Percentiles rank a stretch among this genome's conserved stretches.
phyloP scores from a whole-genome alignment of 2,797 vertebrate species.

The Crenuchus spilurus region DNA sequence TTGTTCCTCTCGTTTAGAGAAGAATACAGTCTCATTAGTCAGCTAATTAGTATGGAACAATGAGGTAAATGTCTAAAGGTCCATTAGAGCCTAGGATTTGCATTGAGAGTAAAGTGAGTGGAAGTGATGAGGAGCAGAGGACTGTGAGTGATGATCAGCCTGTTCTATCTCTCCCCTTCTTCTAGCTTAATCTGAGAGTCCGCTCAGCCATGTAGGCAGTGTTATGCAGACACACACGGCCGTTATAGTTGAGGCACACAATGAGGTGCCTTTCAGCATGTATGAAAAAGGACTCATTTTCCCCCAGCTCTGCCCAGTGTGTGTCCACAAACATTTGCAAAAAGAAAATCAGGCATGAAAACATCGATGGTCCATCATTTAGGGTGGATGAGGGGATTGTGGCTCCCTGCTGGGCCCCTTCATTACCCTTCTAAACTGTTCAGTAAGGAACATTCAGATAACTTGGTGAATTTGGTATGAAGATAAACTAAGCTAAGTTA shows the following conservation, averaged over 20 bases:
- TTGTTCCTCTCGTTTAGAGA: neutral
- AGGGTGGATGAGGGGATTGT: neutral
- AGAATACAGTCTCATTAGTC: constrained; percentile 35
- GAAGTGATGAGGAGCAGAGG: constrained; percentile 48
- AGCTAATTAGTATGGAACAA: constrained; percentile 47
- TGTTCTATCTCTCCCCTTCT: constrained; percentile 47
- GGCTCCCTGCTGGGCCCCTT: neutral
- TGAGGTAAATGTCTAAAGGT: constrained; percentile 32
- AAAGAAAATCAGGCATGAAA: constrained; percentile 40
- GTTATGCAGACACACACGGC: constrained; percentile 29
- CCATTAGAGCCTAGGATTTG: constrained; percentile 34
- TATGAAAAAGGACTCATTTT: constrained; percentile 24
- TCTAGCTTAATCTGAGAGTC: constrained; percentile 62
- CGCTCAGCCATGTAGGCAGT: constrained; percentile 58
- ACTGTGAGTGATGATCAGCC: constrained; percentile 36
- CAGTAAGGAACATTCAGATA: neutral
- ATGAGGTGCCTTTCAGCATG: constrained; percentile 50
- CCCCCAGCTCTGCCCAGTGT: constrained; percentile 19
- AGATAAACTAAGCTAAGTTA: too few relatives aligned
- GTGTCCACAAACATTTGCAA: constrained; percentile 49
- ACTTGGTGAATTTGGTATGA: neutral
- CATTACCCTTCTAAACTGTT: neutral
- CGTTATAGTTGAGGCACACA: constrained; percentile 46
- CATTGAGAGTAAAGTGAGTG: constrained; percentile 54
- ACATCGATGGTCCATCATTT: constrained; percentile 27